A percentile compares a stretch with the other conserved stretches of the same genome.
Evolutionary conservation across 2,888 invertebrate species (phyloP).

Genomic region (Clepsis dumicolana): DNA sequence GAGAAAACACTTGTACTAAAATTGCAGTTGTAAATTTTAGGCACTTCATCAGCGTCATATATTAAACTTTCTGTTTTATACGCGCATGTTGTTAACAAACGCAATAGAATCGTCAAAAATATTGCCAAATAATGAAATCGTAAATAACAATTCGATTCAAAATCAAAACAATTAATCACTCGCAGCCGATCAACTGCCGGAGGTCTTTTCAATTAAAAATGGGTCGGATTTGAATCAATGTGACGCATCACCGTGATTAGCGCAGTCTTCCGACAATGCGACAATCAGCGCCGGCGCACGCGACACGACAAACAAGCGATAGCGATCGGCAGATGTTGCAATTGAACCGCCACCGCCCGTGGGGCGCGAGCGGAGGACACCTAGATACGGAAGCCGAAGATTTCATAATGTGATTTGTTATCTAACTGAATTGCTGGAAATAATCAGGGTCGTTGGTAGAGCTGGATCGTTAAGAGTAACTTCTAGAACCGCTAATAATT

Average conservation of each 20-base stretch:
- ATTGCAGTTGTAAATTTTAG: too few relatives aligned
- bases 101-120: background rate
- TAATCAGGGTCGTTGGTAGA: background rate
- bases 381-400: slow-evolving; percentile 36
- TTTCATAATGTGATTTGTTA: background rate
- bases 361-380: slow-evolving; percentile 36
- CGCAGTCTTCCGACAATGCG: slow-evolving; percentile 65
- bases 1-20: background rate
- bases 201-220: slow-evolving; percentile 71
- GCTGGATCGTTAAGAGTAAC: too few relatives aligned
- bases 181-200: slow-evolving; percentile 59
- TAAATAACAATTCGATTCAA: slow-evolving; percentile 49
- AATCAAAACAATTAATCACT: slow-evolving; percentile 65
- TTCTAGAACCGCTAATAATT: background rate
- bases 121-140: slow-evolving; percentile 15
- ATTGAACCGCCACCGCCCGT: slow-evolving; percentile 46
- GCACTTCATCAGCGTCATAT: too few relatives aligned
- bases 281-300: slow-evolving; percentile 67
- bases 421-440: background rate
- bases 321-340: slow-evolving; percentile 71
- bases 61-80: background rate
- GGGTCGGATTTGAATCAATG: slow-evolving; percentile 68
- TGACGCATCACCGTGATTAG: slow-evolving; percentile 73
- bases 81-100: background rate
- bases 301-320: slow-evolving; percentile 71